These are phyloP conservation scores for Turritopsis dohrnii DNA, from an alignment of 30 jellyfish, hydroid and myxozoan species.

Conservation along the genomic window DNA sequence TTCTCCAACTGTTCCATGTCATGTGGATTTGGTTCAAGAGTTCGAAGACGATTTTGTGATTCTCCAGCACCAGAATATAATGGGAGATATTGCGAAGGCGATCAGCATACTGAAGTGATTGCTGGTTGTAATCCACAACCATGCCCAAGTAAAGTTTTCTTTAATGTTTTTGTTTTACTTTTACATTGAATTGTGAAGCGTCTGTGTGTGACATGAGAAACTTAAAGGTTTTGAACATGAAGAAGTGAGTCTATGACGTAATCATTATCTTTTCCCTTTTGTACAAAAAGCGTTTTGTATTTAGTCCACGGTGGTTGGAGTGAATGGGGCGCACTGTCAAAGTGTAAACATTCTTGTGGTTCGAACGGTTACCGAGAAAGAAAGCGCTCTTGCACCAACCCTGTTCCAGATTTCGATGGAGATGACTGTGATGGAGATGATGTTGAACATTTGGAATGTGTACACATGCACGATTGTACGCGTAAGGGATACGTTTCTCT, in stretches of 20 bases:
- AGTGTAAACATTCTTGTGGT: neutral
- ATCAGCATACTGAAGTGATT: neutral
- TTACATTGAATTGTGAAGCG: too few species aligned
- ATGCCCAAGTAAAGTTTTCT: neutral
- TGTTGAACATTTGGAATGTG: neutral
- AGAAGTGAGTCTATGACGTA: too few species aligned
- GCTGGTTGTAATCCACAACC: slow-evolving; percentile 11
- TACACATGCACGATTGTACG: neutral
- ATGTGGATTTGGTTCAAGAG: neutral
- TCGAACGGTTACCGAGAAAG: neutral
- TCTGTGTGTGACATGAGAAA: too few species aligned
- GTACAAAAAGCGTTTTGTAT: too few species aligned
- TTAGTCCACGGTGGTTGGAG: neutral
- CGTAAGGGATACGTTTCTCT: neutral
- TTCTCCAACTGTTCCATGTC: slow-evolving; percentile 3
- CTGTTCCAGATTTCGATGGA: neutral
- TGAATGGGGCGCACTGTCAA: neutral
- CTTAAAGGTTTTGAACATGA: too few species aligned
- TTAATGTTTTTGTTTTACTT: too few species aligned
- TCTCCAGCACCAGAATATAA: slow-evolving; percentile 3
- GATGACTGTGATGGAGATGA: neutral
- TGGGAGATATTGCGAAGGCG: slow-evolving; percentile 1
- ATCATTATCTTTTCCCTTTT: too few species aligned
- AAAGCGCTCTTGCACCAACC: neutral
- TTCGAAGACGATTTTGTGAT: slow-evolving; percentile 2